Conservation (phyloP, 1,140 invertebrate species). For the Drosophila varians region DNA sequence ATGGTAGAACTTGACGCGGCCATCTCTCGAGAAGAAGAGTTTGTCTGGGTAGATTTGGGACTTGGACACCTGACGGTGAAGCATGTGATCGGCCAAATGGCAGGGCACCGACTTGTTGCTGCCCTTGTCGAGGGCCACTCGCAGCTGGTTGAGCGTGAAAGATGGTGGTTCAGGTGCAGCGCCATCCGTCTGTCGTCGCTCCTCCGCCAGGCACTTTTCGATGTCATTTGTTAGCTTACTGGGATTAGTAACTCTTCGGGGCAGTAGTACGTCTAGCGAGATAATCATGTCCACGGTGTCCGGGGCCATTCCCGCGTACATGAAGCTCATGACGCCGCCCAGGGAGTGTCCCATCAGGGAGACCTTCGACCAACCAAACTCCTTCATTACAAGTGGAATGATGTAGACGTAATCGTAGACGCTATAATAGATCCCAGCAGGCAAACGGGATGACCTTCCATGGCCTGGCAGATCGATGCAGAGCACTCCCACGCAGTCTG, state of each 20-base stretch:
- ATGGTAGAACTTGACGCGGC: slow-evolving; percentile 83
- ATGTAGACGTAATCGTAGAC: slow-evolving; percentile 85
- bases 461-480: slow-evolving; percentile 90
- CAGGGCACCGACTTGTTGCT: slow-evolving; percentile 84
- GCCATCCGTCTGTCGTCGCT: slow-evolving; percentile 37
- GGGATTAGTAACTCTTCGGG: slow-evolving; percentile 9
- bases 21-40: slow-evolving; percentile 86
- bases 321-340: slow-evolving; percentile 85
- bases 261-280: slow-evolving; percentile 86
- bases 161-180: slow-evolving; percentile 84
- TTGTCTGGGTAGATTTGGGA: slow-evolving; percentile 85
- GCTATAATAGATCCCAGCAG: slow-evolving; percentile 86
- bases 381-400: slow-evolving; percentile 85
- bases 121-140: slow-evolving; percentile 83
- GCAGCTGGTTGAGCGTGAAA: slow-evolving; percentile 86
- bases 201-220: slow-evolving; percentile 50
- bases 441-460: slow-evolving; percentile 87
- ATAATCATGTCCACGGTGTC: slow-evolving; percentile 86
- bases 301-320: slow-evolving; percentile 85
- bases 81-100: slow-evolving; percentile 85
- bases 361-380: slow-evolving; percentile 88
- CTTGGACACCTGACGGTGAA: slow-evolving; percentile 85
- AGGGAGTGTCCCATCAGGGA: slow-evolving; percentile 88
- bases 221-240: background rate
- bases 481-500: slow-evolving; percentile 85